Evolutionary conservation across 2,888 invertebrate species (phyloP).

Genomic region (Sussaba pulchella): DNA sequence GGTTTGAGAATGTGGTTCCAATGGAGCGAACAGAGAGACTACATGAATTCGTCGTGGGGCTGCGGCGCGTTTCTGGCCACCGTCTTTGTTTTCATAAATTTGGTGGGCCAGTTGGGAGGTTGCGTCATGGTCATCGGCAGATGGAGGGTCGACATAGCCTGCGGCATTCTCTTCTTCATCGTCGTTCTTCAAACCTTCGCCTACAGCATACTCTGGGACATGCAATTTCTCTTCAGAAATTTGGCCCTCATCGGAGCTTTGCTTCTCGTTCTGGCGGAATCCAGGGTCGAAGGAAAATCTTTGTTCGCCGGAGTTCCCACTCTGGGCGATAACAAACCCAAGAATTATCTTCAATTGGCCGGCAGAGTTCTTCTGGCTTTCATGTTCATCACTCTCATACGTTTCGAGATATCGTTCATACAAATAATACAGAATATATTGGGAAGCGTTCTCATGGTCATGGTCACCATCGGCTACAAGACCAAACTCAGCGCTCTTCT

Average conservation of each 20-base stretch:
- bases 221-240: constrained; percentile 98
- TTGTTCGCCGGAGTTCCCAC: constrained; percentile 98
- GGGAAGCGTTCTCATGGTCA: constrained; percentile 96
- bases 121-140: constrained; percentile 98
- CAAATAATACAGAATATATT: constrained; percentile 97
- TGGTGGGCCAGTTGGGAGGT: constrained; percentile 97
- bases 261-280: constrained; percentile 97
- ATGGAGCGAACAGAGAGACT: constrained; percentile 98
- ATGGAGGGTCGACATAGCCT: constrained; percentile 95
- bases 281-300: constrained; percentile 95
- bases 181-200: constrained; percentile 98
- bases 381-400: constrained; percentile 98
- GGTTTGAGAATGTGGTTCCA: constrained; percentile 99
- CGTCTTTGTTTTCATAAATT: constrained; percentile 97
- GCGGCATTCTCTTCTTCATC: constrained; percentile 96
- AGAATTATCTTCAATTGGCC: constrained; percentile 97
- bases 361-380: constrained; percentile 98
- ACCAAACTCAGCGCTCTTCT: constrained; percentile 98
- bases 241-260: constrained; percentile 99
- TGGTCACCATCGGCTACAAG: constrained; percentile 99
- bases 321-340: constrained; percentile 97
- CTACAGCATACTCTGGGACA: constrained; percentile 99
- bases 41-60: constrained; percentile 99
- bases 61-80: constrained; percentile 98
- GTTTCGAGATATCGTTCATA: constrained; percentile 96